These are phyloP conservation scores for Stratiomys singularior DNA, from an alignment of 2,888 invertebrate species.

Conservation along the genomic window DNA sequence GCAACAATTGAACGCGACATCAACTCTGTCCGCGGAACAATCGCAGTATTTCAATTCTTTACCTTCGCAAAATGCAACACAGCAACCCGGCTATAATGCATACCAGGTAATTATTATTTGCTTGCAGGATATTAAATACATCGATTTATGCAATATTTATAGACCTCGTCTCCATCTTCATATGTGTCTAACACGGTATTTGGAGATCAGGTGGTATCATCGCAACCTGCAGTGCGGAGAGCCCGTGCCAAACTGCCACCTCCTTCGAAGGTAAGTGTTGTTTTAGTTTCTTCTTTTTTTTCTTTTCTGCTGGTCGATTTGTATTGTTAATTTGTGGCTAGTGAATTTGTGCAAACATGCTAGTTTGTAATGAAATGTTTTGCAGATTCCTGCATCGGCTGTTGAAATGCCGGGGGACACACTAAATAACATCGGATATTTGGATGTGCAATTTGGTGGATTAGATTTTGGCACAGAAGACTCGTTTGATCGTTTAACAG, in stretches of 20 bases:
- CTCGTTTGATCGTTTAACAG: conserved; percentile 63
- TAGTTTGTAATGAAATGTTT: too few species aligned
- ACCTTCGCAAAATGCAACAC: conserved; percentile 60
- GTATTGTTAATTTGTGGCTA: too few species aligned
- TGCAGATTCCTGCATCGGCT: conserved; percentile 89
- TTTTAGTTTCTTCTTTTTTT: too few species aligned
- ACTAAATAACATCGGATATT: conserved; percentile 75
- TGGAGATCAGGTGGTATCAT: conserved; percentile 57
- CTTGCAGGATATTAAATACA: not conserved
- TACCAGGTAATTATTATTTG: conserved; percentile 48
- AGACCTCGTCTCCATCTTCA: conserved; percentile 60
- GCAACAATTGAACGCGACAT: conserved; percentile 68
- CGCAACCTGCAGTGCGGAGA: conserved; percentile 65
- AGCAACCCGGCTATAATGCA: conserved; percentile 49
- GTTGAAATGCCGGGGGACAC: conserved; percentile 97
- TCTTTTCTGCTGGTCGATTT: too few species aligned
- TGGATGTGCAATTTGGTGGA: conserved; percentile 95
- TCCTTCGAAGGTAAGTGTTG: conserved; percentile 76
- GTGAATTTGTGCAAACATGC: too few species aligned
- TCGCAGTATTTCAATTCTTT: conserved; percentile 71
- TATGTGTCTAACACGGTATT: conserved; percentile 62
- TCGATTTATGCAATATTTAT: conserved; percentile 49
- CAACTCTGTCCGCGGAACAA: conserved; percentile 71
- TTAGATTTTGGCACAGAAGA: conserved; percentile 76
- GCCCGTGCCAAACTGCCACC: conserved; percentile 82